Conservation (phyloP, 1,140 invertebrate species). For the Dendrolimus punctatus region DNA sequence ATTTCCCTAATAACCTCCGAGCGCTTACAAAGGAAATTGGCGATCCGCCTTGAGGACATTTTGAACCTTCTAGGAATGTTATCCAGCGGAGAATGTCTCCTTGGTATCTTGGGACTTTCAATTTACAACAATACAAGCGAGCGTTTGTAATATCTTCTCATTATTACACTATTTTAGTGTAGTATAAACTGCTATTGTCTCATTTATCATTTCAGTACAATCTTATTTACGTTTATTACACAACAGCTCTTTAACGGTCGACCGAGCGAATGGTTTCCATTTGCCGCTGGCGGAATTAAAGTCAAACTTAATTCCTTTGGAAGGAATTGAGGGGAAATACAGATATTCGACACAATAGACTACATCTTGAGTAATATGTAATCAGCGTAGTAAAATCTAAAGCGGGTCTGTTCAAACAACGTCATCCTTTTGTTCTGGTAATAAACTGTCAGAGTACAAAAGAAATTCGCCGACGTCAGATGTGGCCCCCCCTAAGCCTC, state of each 20-base stretch:
- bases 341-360: constrained; percentile 34
- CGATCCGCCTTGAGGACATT: constrained; percentile 23
- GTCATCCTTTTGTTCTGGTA: constrained; percentile 46
- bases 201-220: not conserved
- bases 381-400: constrained; percentile 41
- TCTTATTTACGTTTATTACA: not conserved
- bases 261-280: constrained; percentile 19
- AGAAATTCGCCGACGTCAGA: constrained; percentile 42
- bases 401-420: constrained; percentile 37
- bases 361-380: constrained; percentile 37
- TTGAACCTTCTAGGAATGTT: constrained; percentile 26
- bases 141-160: not conserved
- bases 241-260: constrained; percentile 12
- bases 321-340: constrained; percentile 29
- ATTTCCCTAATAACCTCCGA: constrained; percentile 32
- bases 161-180: not conserved
- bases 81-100: constrained; percentile 17
- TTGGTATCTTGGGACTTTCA: constrained; percentile 6
- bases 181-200: not conserved
- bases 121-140: constrained; percentile 8
- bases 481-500: constrained; percentile 14
- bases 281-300: constrained; percentile 26
- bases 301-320: constrained; percentile 30
- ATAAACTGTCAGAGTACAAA: constrained; percentile 49
- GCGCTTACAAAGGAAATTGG: constrained; percentile 30